Base-by-base conservation (phyloP, 2,797 vertebrate species). In the Phrynocephalus forsythii region DNA sequence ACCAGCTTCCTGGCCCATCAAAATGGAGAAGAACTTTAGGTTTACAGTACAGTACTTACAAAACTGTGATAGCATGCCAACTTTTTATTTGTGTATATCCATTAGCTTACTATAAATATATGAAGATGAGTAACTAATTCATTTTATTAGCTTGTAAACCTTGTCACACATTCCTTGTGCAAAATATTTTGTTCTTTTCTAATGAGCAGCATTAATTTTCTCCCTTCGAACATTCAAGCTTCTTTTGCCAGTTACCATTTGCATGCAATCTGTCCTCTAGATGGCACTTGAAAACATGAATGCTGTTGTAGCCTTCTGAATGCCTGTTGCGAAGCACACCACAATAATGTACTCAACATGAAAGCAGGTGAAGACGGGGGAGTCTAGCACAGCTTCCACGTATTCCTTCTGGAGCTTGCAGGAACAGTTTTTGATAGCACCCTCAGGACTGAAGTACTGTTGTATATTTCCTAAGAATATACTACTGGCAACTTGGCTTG, bases 201-300 rank as follows among this genome's bases (percentile, higher is more conserved):
- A 44, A 60, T 24, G 63, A 86, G 38, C 3, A 63, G 20, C 22
- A 60, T 2, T 81, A 86, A 79, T 50, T 66, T 82, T 20, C 20
- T 28, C 24, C 30, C 71, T 0, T 48, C 24, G 48, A 28, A 1
- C 10, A 73, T 20, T 86, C 71, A 63, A 6, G 79, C 67, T 60
- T 75, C 22, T 6, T 26, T 88, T 89, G 91, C n/a, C 77, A 86
- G 90, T 63, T 9, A 4, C 73, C 76, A 26, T 86, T 78, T 83
- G 56, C 72, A 88, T 76, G 72, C 73, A 52, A 63, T n/a, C 80
- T 50, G 87, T n/a, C 84, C 83, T 85, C 88, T 33, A 93, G 92
- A 93, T 82, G 91, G 87, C 89, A 85, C 88, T 0, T 85, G 66
- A 18, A 76, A 91, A 83, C 67, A 73, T 72, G 30, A 85, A 90